Base-by-base conservation (phyloP, 2,113 vertebrate species). In the Mormyrus lacerda region DNA sequence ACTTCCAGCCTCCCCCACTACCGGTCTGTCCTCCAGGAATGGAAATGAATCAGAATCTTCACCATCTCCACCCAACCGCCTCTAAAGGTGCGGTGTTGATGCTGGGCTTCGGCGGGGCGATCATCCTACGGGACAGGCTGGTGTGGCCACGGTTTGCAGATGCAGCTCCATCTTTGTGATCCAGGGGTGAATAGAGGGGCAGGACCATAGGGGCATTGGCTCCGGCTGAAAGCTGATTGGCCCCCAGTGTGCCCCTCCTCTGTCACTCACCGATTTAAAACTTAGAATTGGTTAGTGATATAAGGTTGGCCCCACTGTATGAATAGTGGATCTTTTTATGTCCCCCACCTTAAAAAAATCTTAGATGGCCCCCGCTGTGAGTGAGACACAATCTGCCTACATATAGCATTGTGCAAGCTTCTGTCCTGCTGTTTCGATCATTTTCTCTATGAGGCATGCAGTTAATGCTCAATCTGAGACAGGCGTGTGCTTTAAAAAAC, bases 31-130 rank as follows among this genome's bases (percentile, higher is more conserved):
- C 86, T 58, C 31, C 9, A 15, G 39, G 50, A 53, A 51, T 58
- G 31, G 15, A 87, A 87, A 87, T 87, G 42, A 39, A 87, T 87
- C 86, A 87, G 53, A 87, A 35, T 44, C 50, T 27, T 10, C n/a
- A 86, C 13, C 50, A 3, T 27, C n/a, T 61, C 53, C 51, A 39
- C n/a, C 27, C 44, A n/a, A 17, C 39, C n/a, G 42, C n/a, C 45
- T 39, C 8, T 65, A 39, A 19, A 9, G 65, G 65, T 27, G n/a
- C n/a, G 8, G 47, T 79, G 53, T 88, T 42, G 69, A 82, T 53
- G 73, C 11, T n/a, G 17, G 65, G 10, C 15, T 51, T 42, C 65
- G 19, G 27, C 65, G 1, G 44, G 15, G 21, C 83, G 19, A 50
- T 85, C 83, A 27, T 21, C 45, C n/a, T 48, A 0, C 21, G 2